Evolutionary conservation across 2,888 invertebrate genomes (phyloP).

Genomic region (Lobophora halterata): DNA sequence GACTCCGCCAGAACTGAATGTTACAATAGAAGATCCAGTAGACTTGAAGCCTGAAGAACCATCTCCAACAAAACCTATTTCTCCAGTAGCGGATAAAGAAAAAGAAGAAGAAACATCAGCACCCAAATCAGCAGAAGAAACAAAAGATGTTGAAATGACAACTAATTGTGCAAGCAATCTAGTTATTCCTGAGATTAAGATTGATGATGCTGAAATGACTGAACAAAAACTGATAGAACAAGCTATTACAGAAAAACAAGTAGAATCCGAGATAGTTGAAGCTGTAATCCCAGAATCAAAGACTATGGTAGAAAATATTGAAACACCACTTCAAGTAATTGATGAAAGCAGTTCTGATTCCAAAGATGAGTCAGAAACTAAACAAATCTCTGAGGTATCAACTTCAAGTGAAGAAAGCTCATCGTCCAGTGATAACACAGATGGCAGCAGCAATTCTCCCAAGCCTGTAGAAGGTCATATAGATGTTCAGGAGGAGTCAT

Average conservation of each 20-base stretch:
- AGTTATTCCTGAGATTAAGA: slow-evolving; percentile 68
- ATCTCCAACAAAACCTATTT: slow-evolving; percentile 28
- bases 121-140: slow-evolving; percentile 31
- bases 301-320: slow-evolving; percentile 39
- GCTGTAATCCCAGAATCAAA: slow-evolving; percentile 30
- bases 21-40: slow-evolving; percentile 42
- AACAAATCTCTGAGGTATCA: slow-evolving; percentile 59
- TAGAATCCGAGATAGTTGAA: slow-evolving; percentile 29
- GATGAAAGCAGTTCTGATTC: slow-evolving; percentile 67
- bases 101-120: slow-evolving; percentile 34
- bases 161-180: slow-evolving; percentile 38
- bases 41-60: slow-evolving; percentile 37
- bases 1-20: slow-evolving; percentile 57
- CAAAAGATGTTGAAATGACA: slow-evolving; percentile 57
- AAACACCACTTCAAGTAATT: slow-evolving; percentile 40
- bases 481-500: slow-evolving; percentile 54
- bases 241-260: slow-evolving; percentile 38
- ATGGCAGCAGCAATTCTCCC: slow-evolving; percentile 71
- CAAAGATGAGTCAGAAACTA: slow-evolving; percentile 62
- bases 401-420: slow-evolving; percentile 73
- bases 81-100: slow-evolving; percentile 35
- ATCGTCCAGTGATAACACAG: slow-evolving; percentile 71
- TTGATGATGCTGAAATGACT: slow-evolving; percentile 70
- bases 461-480: slow-evolving; percentile 54
- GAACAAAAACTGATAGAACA: slow-evolving; percentile 60